phyloP scores from a whole-genome alignment of 2,888 invertebrate genomes.

The Hyposoter didymator region DNA sequence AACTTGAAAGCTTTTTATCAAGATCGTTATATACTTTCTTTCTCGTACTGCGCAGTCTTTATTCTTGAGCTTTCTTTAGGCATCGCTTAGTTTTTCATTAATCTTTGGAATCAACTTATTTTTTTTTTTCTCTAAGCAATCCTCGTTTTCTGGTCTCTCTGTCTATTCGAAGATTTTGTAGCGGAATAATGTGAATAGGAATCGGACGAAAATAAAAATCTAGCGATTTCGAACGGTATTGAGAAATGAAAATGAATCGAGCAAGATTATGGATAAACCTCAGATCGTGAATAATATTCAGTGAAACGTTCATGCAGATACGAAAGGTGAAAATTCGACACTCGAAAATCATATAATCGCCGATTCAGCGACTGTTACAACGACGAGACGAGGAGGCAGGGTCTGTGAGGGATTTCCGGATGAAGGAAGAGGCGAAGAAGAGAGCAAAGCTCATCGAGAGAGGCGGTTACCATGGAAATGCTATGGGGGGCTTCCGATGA shows the following conservation, averaged over 20 bases:
- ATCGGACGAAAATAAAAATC: not conserved
- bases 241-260: not conserved
- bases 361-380: constrained; percentile 27
- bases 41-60: not conserved
- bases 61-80: not conserved
- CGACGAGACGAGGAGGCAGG: constrained; percentile 44
- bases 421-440: constrained; percentile 9
- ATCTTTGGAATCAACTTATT: not conserved
- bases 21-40: not conserved
- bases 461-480: constrained; percentile 71
- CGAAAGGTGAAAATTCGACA: constrained; percentile 39
- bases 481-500: constrained; percentile 54
- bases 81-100: not conserved
- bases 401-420: constrained; percentile 29
- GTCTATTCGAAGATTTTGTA: not conserved
- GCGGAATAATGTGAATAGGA: not conserved
- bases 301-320: not conserved
- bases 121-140: not conserved
- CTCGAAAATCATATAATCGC: constrained; percentile 53
- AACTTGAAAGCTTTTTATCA: not conserved
- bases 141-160: not conserved
- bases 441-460: constrained; percentile 50
- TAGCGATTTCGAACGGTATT: not conserved
- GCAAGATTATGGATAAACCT: constrained; percentile 1
- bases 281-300: not conserved